phyloP scores from a whole-genome alignment of 2,888 invertebrate genomes.

The Steinernema hermaphroditum region DNA sequence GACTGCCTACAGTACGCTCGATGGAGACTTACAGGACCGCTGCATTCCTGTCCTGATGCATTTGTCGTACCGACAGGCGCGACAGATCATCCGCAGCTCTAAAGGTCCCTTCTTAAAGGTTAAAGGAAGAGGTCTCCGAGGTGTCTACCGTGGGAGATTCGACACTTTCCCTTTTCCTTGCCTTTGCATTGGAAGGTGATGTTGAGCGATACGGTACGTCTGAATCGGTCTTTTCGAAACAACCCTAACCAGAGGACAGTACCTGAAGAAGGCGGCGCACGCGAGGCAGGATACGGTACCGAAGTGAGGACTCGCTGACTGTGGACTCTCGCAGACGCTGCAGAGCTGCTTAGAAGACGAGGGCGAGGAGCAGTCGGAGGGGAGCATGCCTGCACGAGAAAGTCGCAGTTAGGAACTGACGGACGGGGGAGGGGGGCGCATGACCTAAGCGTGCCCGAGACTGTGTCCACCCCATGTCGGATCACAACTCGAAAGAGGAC shows the following conservation, averaged over 20 bases:
- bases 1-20: constrained; percentile 29
- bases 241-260: constrained; percentile 47
- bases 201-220: constrained; percentile 45
- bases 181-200: constrained; percentile 49
- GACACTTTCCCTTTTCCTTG: constrained; percentile 41
- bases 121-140: background rate
- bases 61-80: constrained; percentile 51
- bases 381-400: background rate
- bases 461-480: too few species aligned
- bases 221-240: background rate
- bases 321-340: constrained; percentile 47
- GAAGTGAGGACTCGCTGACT: constrained; percentile 51
- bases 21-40: constrained; percentile 40
- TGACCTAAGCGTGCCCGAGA: too few species aligned
- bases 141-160: constrained; percentile 46
- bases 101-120: constrained; percentile 4
- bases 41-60: constrained; percentile 52
- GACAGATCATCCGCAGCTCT: constrained; percentile 56
- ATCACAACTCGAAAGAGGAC: too few species aligned
- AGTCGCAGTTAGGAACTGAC: too few species aligned
- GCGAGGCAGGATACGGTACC: constrained; percentile 53
- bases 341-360: constrained; percentile 16
- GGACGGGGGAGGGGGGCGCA: too few species aligned
- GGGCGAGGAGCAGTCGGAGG: background rate
- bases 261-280: constrained; percentile 57